Conservation (phyloP, 2,113 vertebrate species). For the Engystomops pustulosus region DNA sequence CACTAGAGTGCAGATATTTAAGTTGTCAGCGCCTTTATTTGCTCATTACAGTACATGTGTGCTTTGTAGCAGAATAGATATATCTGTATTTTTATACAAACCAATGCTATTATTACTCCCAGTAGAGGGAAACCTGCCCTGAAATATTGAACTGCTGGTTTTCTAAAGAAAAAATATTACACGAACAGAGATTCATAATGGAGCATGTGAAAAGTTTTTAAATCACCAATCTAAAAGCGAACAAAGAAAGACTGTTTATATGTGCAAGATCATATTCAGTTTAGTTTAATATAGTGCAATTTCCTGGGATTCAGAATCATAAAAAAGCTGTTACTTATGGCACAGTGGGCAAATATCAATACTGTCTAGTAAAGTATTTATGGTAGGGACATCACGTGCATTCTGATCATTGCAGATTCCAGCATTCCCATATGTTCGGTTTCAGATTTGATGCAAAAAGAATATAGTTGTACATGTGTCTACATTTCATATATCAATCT, state of each 20-base stretch:
- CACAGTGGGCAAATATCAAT: constrained; percentile 15
- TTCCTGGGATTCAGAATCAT: background rate
- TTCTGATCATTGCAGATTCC: background rate
- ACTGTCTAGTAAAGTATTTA: background rate
- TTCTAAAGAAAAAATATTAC: constrained; percentile 33
- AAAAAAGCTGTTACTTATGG: constrained; percentile 1
- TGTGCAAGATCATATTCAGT: background rate
- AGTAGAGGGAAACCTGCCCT: background rate
- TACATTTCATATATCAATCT: background rate
- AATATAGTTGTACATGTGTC: background rate
- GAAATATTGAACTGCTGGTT: constrained; percentile 3
- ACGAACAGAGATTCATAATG: constrained; percentile 1
- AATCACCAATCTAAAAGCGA: background rate
- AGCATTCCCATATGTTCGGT: background rate
- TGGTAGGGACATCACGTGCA: background rate
- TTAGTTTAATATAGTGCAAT: constrained; percentile 9
- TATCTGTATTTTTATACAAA: constrained; percentile 35
- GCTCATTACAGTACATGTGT: constrained; percentile 47
- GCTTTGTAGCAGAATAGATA: constrained; percentile 33
- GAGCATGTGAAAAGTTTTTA: constrained; percentile 22
- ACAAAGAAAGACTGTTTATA: background rate
- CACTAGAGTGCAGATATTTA: constrained; percentile 16
- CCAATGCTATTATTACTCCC: constrained; percentile 30
- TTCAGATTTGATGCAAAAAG: background rate
- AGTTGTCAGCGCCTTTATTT: constrained; percentile 41